These are phyloP conservation scores for Macroglossus sobrinus DNA, from an alignment of 2,113 vertebrate species.

Conservation along the genomic window DNA sequence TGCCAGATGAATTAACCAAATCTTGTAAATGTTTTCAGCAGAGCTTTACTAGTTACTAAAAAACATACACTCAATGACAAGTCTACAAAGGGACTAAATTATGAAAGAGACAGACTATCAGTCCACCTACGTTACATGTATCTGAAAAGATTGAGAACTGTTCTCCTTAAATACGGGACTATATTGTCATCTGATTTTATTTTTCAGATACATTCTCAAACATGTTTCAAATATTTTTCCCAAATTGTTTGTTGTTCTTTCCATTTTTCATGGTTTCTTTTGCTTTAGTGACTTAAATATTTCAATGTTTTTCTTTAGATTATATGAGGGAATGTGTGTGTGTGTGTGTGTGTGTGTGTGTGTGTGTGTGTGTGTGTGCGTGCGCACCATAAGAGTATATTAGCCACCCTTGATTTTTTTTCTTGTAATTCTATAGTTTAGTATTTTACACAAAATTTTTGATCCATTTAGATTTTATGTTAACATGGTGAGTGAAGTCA, in stretches of 20 bases:
- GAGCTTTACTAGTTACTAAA: not conserved
- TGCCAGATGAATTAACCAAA: conserved; percentile 34
- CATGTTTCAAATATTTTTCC: conserved; percentile 29
- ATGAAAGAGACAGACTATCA: not conserved
- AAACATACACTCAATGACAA: not conserved
- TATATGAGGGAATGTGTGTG: not conserved
- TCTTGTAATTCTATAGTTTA: not conserved
- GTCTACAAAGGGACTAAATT: conserved; percentile 43
- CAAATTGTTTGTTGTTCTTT: not conserved
- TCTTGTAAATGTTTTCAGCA: not conserved
- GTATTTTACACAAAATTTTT: conserved; percentile 15
- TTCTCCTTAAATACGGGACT: not conserved
- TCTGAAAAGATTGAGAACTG: not conserved
- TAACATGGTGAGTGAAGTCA: not conserved
- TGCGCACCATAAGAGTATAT: not conserved
- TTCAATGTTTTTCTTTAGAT: not conserved
- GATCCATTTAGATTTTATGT: not conserved
- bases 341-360: not conserved
- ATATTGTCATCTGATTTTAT: not conserved
- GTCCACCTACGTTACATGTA: not conserved
- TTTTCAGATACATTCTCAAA: conserved; percentile 3
- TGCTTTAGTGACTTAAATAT: not conserved
- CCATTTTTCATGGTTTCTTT: not conserved
- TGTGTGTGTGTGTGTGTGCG: not conserved
- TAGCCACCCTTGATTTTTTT: not conserved